Conservation (phyloP, 2,888 invertebrate genomes). For the Sphinx pinastri region DNA sequence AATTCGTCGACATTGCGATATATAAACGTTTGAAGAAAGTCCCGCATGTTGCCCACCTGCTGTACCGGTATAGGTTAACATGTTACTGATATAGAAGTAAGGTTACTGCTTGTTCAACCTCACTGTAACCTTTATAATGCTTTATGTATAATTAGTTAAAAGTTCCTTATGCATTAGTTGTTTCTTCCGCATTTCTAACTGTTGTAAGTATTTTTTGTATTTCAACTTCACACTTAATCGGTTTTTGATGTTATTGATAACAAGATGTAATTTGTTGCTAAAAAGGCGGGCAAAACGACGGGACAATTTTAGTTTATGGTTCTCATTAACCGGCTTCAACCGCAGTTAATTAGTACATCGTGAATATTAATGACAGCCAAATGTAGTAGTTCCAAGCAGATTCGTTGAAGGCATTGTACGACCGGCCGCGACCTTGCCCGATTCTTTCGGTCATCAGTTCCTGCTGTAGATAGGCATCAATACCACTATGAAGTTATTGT, state of each 20-base stretch:
- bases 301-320: conserved; percentile 4
- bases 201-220: neutral
- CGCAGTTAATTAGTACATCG: conserved; percentile 36
- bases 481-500: conserved; percentile 63
- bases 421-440: conserved; percentile 71
- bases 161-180: conserved; percentile 45
- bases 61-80: conserved; percentile 56
- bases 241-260: neutral
- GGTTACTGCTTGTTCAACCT: conserved; percentile 60
- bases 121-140: conserved; percentile 48
- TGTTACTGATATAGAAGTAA: conserved; percentile 65
- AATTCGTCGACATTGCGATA: conserved; percentile 28
- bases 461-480: conserved; percentile 47
- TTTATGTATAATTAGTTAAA: conserved; percentile 47
- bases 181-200: conserved; percentile 45
- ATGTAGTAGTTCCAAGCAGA: conserved; percentile 42
- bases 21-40: conserved; percentile 55
- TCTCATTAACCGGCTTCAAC: conserved; percentile 1
- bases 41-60: conserved; percentile 48
- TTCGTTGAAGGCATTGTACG: conserved; percentile 69
- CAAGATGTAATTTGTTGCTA: neutral
- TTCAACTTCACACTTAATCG: neutral
- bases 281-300: neutral
- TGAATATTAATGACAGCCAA: conserved; percentile 48
- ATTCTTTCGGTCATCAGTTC: conserved; percentile 68